Conservation (phyloP, 2,113 vertebrate genomes). For the Halichoerus grypus region DNA sequence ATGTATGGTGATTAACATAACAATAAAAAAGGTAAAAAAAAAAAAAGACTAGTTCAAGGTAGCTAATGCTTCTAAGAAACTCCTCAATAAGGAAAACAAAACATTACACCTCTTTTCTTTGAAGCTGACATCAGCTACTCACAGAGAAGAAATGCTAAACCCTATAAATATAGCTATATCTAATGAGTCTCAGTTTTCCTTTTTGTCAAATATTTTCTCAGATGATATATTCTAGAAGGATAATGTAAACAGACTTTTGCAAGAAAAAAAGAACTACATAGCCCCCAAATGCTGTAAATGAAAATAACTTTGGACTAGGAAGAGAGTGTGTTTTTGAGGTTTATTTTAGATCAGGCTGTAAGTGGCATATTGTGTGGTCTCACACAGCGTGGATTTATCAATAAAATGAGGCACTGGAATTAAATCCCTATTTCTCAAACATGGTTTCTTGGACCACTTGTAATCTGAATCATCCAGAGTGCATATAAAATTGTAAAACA, state of each 20-base stretch:
- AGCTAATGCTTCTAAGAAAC: not conserved
- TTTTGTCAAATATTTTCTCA: constrained; percentile 46
- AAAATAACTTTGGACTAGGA: not conserved
- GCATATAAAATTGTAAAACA: not conserved
- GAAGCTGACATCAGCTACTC: not conserved
- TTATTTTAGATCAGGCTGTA: not conserved
- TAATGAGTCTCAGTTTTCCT: not conserved
- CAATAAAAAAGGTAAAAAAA: too few species aligned
- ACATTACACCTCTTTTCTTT: not conserved
- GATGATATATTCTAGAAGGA: not conserved
- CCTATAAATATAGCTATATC: not conserved
- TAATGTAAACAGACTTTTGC: not conserved
- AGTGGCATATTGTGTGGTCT: not conserved
- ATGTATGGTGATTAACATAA: too few species aligned
- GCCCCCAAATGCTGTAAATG: not conserved
- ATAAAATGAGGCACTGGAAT: not conserved
- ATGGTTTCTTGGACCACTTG: not conserved
- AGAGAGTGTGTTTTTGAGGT: not conserved
- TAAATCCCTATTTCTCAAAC: not conserved
- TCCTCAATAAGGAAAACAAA: not conserved
- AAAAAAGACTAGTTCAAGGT: not conserved
- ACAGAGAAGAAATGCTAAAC: not conserved
- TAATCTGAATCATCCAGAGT: not conserved
- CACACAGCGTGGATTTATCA: not conserved
- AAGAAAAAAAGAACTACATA: not conserved